These are phyloP conservation scores for Conus ventricosus DNA, from an alignment of 1,140 invertebrate species.

Conservation along the genomic window DNA sequence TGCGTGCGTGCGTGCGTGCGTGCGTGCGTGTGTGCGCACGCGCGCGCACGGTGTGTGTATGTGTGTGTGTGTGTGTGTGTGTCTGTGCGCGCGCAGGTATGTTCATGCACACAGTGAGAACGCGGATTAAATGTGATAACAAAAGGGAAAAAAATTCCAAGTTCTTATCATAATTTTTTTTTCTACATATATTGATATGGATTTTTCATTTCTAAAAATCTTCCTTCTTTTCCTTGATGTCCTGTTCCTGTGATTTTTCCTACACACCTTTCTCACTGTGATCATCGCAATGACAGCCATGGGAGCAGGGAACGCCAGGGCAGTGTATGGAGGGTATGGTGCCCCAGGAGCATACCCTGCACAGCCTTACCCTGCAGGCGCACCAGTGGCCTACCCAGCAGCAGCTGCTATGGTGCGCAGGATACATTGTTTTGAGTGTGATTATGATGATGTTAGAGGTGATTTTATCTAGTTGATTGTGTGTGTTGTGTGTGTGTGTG, in stretches of 20 bases:
- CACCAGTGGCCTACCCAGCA: conserved; percentile 27
- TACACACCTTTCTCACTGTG: too few relatives aligned
- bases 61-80: not conserved
- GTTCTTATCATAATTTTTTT: too few relatives aligned
- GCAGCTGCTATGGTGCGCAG: conserved; percentile 42
- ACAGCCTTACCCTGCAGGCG: not conserved
- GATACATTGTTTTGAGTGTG: conserved; percentile 11
- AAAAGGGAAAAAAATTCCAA: too few relatives aligned
- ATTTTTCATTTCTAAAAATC: too few relatives aligned
- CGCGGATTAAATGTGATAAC: too few relatives aligned
- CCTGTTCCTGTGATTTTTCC: not conserved
- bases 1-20: not conserved
- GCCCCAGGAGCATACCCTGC: conserved; percentile 37
- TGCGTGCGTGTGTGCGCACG: not conserved
- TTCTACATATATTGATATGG: too few relatives aligned
- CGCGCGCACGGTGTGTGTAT: conserved; percentile 14
- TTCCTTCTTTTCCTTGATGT: too few relatives aligned
- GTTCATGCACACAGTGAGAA: not conserved
- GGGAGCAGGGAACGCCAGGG: not conserved
- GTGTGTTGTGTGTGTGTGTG: too few relatives aligned
- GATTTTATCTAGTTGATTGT: too few relatives aligned
- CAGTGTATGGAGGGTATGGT: conserved; percentile 30
- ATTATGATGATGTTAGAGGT: too few relatives aligned
- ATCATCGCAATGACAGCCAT: too few relatives aligned
- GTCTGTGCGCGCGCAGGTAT: not conserved